A percentile compares a stretch with the other conserved stretches of the same genome.
Conservation (phyloP, 2,888 invertebrate genomes). For the Tenthredo distinguenda region DNA sequence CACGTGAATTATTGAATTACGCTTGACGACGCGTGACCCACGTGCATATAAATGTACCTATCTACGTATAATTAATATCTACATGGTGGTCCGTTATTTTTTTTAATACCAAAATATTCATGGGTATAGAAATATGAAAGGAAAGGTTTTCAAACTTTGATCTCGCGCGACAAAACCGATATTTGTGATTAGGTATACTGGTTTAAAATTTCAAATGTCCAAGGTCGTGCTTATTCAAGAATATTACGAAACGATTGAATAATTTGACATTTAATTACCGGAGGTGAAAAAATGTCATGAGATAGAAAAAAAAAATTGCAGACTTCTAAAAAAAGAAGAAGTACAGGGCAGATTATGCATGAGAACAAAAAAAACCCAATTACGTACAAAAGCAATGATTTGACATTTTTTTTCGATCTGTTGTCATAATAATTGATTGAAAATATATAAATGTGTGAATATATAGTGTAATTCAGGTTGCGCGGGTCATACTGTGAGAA, state of each 20-base stretch:
- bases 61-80: not conserved
- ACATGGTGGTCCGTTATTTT: not conserved
- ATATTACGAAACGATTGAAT: not conserved
- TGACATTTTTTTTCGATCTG: not conserved
- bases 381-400: too few relatives aligned
- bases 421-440: not conserved
- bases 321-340: not conserved
- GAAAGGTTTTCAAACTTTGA: not conserved
- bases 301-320: not conserved
- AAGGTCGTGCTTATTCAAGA: not conserved
- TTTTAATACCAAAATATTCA: not conserved
- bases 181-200: not conserved
- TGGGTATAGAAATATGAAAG: not conserved
- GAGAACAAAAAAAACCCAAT: too few relatives aligned
- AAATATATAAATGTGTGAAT: not conserved
- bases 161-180: not conserved
- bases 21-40: not conserved
- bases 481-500: too few relatives aligned
- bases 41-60: not conserved
- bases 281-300: not conserved
- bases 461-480: not conserved
- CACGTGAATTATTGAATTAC: conserved; percentile 7
- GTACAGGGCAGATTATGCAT: too few relatives aligned
- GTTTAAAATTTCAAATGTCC: not conserved
- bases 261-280: not conserved